Base-by-base conservation (phyloP, 2,797 vertebrate genomes). In the Furcifer pardalis region DNA sequence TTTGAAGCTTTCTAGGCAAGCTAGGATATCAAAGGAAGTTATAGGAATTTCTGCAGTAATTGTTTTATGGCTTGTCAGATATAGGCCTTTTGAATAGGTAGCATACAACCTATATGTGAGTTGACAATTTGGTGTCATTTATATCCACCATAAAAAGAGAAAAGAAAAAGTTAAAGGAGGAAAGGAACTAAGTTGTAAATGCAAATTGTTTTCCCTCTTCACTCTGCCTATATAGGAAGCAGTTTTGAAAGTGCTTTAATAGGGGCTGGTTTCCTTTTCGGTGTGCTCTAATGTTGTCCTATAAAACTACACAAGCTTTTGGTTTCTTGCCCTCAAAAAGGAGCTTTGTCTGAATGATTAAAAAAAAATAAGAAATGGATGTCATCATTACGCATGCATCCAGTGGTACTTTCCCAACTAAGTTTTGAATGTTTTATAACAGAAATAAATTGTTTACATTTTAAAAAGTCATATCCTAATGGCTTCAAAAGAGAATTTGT, bases 151-250 rank as follows among this genome's bases (percentile, higher is more conserved):
- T 97, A 96, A 97, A 97, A 96, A 90, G 81, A 95, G 93, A 93
- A 46, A 93, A 94, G 92, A 93, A 95, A 92, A 94, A 91, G 91
- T 92, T 95, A 94, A 95, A 95, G 94, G 91, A 92, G 96, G 97
- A 97, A 97, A 98, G 98, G 98, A 99, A 98, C 96, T 97, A 94
- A 95, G 97, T 95, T 95, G 94, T 98, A 99, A 99, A 99, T 96
- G 96, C 95, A 93, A 93, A 96, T 96, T 97, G 92, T 94, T 95
- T 93, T 88, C 87, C 91, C 77, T 44, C 96, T 97, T 96, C 96
- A n/a, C 10, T n/a, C 52, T 13, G 5, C 40, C 94, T 27, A 49
- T 90, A 94, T 95, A 96, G 95, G 96, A 97, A 97, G 94, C 91
- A 93, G 96, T 97, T 97, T 96, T 97, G 96, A 96, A 96, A 95